These are phyloP conservation scores for Baccha elongata DNA, from an alignment of 2,888 invertebrate species.

Conservation along the genomic window DNA sequence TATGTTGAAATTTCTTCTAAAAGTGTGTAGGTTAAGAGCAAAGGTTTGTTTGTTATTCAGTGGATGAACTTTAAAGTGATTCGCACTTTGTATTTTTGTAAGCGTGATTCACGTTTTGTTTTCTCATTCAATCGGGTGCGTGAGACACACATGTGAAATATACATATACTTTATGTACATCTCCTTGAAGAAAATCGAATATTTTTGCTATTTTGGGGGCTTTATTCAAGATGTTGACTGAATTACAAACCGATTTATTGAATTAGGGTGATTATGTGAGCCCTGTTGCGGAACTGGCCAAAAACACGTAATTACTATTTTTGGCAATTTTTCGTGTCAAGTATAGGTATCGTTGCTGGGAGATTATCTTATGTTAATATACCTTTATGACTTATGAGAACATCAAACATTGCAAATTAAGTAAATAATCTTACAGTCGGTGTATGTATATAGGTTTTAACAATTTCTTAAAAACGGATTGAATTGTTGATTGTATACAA, in stretches of 20 bases:
- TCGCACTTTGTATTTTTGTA: slow-evolving; percentile 18
- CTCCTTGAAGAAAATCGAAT: slow-evolving; percentile 10
- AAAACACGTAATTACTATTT: slow-evolving; percentile 35
- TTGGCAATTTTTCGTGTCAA: slow-evolving; percentile 11
- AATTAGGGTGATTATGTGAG: slow-evolving; percentile 38
- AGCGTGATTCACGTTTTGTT: slow-evolving; percentile 43
- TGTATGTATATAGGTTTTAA: too few relatives aligned
- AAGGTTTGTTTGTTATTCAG: slow-evolving; percentile 42
- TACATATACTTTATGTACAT: slow-evolving; percentile 29
- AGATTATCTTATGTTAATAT: too few relatives aligned
- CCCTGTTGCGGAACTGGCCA: slow-evolving; percentile 31
- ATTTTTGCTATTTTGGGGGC: not conserved
- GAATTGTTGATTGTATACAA: too few relatives aligned
- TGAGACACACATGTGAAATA: slow-evolving; percentile 13
- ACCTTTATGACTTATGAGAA: too few relatives aligned
- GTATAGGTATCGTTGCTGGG: not conserved
- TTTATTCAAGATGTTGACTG: not conserved
- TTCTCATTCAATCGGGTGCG: slow-evolving; percentile 5
- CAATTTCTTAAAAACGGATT: too few relatives aligned
- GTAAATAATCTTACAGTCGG: too few relatives aligned
- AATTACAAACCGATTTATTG: slow-evolving; percentile 34
- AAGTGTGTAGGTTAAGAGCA: slow-evolving; percentile 19
- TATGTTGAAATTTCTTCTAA: slow-evolving; percentile 52
- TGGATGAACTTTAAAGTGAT: not conserved
- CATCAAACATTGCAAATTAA: too few relatives aligned